Conservation (phyloP, 2,797 vertebrate genomes). For the Aselliscus stoliczkanus region DNA sequence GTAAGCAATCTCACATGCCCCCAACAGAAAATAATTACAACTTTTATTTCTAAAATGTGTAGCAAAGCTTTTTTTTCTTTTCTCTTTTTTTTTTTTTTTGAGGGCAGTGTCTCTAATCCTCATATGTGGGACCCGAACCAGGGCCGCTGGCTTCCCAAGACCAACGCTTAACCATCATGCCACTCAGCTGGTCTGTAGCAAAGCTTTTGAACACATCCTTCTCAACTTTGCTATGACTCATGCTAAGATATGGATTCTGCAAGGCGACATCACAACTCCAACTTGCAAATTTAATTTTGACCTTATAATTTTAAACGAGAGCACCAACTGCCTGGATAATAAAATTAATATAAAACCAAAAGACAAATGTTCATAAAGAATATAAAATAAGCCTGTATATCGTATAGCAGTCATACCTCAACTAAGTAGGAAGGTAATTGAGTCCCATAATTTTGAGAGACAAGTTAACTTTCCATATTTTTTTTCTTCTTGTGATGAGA, state of each 20-base stretch:
- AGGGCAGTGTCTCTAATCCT: too few species aligned
- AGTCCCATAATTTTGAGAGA: neutral
- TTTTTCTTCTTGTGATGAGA: neutral
- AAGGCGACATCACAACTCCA: neutral
- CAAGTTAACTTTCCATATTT: neutral
- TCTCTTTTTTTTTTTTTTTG: too few species aligned
- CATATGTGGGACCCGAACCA: too few species aligned
- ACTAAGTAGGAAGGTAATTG: neutral
- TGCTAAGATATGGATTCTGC: neutral
- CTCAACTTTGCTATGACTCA: neutral
- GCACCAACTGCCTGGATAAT: neutral
- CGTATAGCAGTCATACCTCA: neutral
- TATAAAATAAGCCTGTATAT: neutral
- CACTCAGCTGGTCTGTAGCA: too few species aligned
- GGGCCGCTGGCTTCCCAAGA: too few species aligned
- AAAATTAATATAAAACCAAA: slow-evolving; percentile 37
- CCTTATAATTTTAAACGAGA: slow-evolving; percentile 32
- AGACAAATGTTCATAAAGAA: neutral
- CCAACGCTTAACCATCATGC: too few species aligned
- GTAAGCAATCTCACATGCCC: neutral
- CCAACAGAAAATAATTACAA: neutral
- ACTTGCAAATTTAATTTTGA: slow-evolving; percentile 27
- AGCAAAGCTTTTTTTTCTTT: neutral
- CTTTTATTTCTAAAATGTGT: slow-evolving; percentile 11
- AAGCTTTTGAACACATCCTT: neutral